Conservation (phyloP, 2,797 vertebrate species). For the Pangasius mekongensis region DNA sequence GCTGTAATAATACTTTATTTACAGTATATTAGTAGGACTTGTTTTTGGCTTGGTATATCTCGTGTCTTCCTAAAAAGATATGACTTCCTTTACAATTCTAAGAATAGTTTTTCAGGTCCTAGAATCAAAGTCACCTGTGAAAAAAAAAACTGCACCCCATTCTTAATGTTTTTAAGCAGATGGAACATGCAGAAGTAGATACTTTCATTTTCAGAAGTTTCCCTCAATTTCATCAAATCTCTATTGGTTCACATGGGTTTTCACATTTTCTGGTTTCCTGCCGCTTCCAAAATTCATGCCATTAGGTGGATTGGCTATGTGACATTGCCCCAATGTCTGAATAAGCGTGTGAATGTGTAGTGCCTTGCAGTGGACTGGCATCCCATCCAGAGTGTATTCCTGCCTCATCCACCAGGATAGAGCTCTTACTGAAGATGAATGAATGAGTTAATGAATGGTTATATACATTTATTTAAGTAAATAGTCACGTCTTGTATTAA, state of each 20-base stretch:
- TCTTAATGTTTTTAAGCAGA: not conserved
- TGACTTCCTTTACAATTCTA: not conserved
- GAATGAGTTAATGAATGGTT: not conserved
- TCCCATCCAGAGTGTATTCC: not conserved
- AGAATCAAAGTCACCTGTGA: not conserved
- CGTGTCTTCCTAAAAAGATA: constrained; percentile 42
- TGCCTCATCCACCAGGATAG: not conserved
- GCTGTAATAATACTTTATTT: not conserved
- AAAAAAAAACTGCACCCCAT: not conserved
- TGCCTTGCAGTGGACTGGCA: not conserved
- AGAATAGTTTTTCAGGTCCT: not conserved
- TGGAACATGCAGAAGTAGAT: not conserved
- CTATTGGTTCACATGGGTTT: no score
- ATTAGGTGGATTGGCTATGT: not conserved
- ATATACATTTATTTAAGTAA: not conserved
- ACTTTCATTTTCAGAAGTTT: not conserved
- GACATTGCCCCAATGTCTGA: not conserved
- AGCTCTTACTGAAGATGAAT: not conserved
- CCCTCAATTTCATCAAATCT: not conserved
- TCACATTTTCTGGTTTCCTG: not conserved
- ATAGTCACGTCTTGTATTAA: not conserved
- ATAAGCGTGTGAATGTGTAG: not conserved
- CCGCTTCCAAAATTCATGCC: not conserved
- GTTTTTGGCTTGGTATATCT: not conserved
- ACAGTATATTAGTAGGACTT: not conserved